A percentile compares a stretch with the other conserved stretches of the same genome.
phyloP scores from a whole-genome alignment of 2,113 vertebrate genomes.

The Maylandia zebra region DNA sequence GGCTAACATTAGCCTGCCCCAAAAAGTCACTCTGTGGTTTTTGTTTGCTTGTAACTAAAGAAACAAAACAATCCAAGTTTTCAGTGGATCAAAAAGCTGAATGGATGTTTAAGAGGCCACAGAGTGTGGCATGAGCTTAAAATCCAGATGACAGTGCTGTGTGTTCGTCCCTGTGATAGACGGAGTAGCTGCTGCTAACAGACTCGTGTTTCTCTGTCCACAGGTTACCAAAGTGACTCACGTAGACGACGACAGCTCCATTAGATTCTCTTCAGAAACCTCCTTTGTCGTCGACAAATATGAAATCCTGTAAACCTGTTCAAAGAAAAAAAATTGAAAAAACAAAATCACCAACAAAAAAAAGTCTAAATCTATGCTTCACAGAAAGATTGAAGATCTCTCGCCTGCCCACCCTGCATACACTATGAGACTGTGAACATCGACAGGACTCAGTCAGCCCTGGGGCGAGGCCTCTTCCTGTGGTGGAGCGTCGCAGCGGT shows the following conservation, averaged over 20 bases:
- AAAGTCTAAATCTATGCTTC: constrained; percentile 41
- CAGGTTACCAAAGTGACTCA: constrained; percentile 94
- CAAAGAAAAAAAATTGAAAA: constrained; percentile 11
- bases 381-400: constrained; percentile 54
- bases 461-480: constrained; percentile 22
- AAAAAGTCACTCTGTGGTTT: not conserved
- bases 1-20: not conserved
- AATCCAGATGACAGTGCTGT: not conserved
- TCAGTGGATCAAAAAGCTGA: not conserved
- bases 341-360: constrained; percentile 40
- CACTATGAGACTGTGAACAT: constrained; percentile 53
- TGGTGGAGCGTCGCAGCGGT: constrained; percentile 49
- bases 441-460: constrained; percentile 36
- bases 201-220: not conserved
- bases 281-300: constrained; percentile 96
- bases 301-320: constrained; percentile 85
- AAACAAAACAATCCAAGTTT: not conserved
- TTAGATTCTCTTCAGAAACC: constrained; percentile 91
- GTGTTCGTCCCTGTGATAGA: not conserved
- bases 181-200: not conserved
- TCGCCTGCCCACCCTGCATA: constrained; percentile 59
- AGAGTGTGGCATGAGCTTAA: not conserved
- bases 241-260: constrained; percentile 83
- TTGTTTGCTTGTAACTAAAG: not conserved
- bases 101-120: not conserved